Evolutionary conservation across 2,113 vertebrate species (phyloP).

Genomic region (Opisthocomus hoazin): DNA sequence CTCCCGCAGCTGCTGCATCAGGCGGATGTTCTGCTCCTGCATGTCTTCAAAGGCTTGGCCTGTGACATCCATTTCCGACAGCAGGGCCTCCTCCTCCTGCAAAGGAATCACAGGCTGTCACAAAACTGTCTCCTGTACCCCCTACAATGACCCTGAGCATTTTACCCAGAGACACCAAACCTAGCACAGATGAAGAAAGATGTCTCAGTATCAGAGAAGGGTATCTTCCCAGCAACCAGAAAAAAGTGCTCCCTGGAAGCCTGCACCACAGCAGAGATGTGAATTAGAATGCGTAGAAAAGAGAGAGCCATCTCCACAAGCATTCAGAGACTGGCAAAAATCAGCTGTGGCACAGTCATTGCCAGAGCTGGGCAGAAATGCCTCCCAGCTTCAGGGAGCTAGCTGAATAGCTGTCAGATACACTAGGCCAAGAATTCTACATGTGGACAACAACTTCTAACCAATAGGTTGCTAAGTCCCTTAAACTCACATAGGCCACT

Average conservation of each 20-base stretch:
- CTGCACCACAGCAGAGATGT: background rate
- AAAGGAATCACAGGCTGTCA: background rate
- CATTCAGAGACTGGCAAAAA: background rate
- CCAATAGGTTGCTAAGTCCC: background rate
- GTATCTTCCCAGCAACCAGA: background rate
- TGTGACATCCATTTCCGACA: slow-evolving; percentile 98
- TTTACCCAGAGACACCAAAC: background rate
- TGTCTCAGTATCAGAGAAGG: background rate
- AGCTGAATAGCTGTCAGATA: background rate
- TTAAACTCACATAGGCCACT: background rate
- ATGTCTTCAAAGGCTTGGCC: slow-evolving; percentile 98
- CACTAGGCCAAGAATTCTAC: background rate
- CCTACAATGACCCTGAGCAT: background rate
- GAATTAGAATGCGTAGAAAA: background rate
- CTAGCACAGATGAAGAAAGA: background rate
- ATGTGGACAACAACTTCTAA: background rate
- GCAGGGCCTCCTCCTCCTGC: slow-evolving; percentile 93
- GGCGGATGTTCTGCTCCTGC: slow-evolving; percentile 96
- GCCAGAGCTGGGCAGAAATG: background rate
- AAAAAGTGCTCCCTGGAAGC: background rate
- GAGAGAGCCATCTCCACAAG: background rate
- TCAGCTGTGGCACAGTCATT: background rate
- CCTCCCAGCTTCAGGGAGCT: background rate
- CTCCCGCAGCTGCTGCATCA: slow-evolving; percentile 97
- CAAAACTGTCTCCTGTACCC: background rate